phyloP scores from a whole-genome alignment of 2,797 vertebrate species.

The Malurus splendens region DNA sequence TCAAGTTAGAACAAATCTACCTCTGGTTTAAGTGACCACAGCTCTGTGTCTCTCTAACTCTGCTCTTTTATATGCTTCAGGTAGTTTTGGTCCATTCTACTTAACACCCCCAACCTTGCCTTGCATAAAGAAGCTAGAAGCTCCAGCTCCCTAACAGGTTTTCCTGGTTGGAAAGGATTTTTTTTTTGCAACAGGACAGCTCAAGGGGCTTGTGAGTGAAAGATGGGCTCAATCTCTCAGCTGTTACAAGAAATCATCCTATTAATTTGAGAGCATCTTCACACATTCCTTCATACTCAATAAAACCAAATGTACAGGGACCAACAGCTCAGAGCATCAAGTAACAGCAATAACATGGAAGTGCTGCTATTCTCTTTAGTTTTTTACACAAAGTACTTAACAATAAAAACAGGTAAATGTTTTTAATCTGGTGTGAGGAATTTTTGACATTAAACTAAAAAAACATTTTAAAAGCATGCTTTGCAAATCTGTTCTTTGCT shows the following conservation, averaged over 20 bases:
- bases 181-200: background rate
- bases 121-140: background rate
- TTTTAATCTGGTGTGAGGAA: background rate
- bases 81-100: background rate
- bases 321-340: background rate
- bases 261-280: background rate
- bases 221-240: background rate
- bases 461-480: background rate
- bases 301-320: background rate
- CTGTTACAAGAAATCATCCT: background rate
- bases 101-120: background rate
- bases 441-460: conserved; percentile 11
- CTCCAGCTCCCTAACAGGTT: background rate
- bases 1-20: background rate
- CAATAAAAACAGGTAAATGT: background rate
- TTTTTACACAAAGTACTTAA: background rate
- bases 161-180: background rate
- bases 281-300: background rate
- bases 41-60: background rate
- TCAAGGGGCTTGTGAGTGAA: background rate
- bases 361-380: background rate
- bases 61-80: background rate
- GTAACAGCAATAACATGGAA: background rate
- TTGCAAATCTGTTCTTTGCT: conserved; percentile 18
- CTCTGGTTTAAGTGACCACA: background rate